These are phyloP conservation scores for Cydia strobilella DNA, from an alignment of 1,140 invertebrate species.

Conservation along the genomic window DNA sequence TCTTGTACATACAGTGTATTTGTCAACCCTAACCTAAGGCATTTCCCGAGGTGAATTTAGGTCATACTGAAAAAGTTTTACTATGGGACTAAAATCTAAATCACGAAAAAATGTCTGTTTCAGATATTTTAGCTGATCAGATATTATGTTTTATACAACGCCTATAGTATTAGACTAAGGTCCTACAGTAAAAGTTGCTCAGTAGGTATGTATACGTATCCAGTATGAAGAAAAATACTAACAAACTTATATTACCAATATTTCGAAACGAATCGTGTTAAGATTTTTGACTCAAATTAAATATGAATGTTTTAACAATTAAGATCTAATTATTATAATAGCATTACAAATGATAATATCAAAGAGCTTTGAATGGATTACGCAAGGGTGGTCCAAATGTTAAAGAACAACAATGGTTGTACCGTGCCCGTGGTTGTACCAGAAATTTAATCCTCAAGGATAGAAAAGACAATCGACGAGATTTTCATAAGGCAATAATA, in stretches of 20 bases:
- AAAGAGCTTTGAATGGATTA: slow-evolving; percentile 15
- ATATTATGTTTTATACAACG: no score
- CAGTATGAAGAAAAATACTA: no score
- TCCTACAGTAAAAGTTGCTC: no score
- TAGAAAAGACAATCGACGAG: slow-evolving; percentile 7
- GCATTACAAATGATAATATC: slow-evolving; percentile 18
- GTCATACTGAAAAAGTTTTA: no score
- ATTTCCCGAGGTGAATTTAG: no score
- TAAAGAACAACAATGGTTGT: slow-evolving; percentile 28
- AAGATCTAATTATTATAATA: slow-evolving; percentile 17
- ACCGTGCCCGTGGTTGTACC: not conserved
- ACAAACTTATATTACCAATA: not conserved
- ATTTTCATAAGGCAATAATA: slow-evolving; percentile 5
- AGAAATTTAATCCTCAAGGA: slow-evolving; percentile 25
- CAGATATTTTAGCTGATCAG: no score
- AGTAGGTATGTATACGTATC: no score
- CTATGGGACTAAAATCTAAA: no score
- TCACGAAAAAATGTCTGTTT: no score
- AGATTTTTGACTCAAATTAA: not conserved
- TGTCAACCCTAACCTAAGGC: no score
- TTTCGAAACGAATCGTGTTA: not conserved
- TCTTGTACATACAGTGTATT: not conserved
- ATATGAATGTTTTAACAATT: not conserved
- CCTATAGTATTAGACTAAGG: no score
- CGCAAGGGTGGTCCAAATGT: slow-evolving; percentile 25